Conservation (phyloP, 2,797 vertebrate genomes). For the Schizopygopsis malacanthus region DNA sequence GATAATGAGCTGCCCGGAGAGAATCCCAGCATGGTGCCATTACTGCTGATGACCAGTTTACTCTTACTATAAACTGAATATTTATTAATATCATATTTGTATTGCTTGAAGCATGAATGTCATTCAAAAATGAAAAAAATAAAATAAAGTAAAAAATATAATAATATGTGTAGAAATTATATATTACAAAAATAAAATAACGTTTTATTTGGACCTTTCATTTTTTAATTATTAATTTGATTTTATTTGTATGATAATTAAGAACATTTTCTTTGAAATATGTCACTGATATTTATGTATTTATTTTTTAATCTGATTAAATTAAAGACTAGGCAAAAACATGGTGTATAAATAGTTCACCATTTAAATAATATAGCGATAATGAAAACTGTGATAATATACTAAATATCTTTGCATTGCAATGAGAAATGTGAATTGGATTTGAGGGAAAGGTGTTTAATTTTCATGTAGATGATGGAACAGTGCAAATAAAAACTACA, state of each 20-base stretch:
- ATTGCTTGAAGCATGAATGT: not conserved
- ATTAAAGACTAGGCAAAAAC: not conserved
- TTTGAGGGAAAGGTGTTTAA: not conserved
- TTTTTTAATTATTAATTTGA: not conserved
- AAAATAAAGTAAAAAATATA: not conserved
- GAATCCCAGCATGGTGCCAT: slow-evolving; percentile 18
- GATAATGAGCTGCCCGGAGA: slow-evolving; percentile 40
- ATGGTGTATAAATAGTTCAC: not conserved
- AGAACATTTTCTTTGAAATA: not conserved
- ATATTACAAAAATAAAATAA: not conserved
- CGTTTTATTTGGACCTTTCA: not conserved
- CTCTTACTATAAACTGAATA: not conserved
- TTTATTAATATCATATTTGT: not conserved
- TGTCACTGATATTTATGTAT: not conserved
- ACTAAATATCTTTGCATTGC: not conserved
- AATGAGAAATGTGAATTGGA: slow-evolving; percentile 12
- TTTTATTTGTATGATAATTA: not conserved
- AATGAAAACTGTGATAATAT: not conserved
- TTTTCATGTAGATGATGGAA: not conserved
- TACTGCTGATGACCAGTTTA: slow-evolving; percentile 6
- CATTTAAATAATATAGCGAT: not conserved
- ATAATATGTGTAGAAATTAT: not conserved
- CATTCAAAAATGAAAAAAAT: not conserved
- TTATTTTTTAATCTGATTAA: not conserved
- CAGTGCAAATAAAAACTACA: not conserved